Conservation (phyloP, 2,888 invertebrate genomes). For the Drosophila monieri region DNA sequence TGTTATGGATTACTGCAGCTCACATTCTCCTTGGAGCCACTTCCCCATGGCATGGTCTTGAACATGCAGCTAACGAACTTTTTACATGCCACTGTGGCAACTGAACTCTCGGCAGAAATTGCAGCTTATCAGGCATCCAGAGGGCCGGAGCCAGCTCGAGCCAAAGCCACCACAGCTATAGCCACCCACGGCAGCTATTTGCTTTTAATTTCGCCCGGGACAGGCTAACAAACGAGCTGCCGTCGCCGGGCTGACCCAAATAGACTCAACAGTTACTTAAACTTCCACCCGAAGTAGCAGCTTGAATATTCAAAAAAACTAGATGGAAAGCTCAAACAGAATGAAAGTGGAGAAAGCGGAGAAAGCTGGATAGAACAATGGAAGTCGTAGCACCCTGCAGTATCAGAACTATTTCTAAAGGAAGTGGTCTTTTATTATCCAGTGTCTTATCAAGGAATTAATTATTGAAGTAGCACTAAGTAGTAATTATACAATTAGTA, state of each 20-base stretch:
- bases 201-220: slow-evolving; percentile 74
- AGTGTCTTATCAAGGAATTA: no score
- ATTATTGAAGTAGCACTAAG: no score
- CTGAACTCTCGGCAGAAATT: slow-evolving; percentile 56
- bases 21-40: slow-evolving; percentile 24
- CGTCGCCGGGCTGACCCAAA: slow-evolving; percentile 59
- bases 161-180: not conserved
- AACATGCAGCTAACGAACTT: slow-evolving; percentile 50
- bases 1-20: slow-evolving; percentile 58
- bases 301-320: slow-evolving; percentile 37
- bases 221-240: slow-evolving; percentile 67
- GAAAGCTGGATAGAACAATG: not conserved
- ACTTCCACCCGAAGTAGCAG: slow-evolving; percentile 50
- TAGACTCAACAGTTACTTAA: slow-evolving; percentile 52
- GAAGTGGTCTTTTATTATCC: no score
- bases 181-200: slow-evolving; percentile 64
- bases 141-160: not conserved
- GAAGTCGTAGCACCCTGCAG: not conserved
- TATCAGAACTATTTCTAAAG: not conserved
- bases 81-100: slow-evolving; percentile 56
- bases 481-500: no score
- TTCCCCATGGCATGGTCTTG: slow-evolving; percentile 15
- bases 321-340: slow-evolving; percentile 7
- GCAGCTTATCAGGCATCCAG: slow-evolving; percentile 69
- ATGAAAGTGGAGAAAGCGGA: not conserved